These are phyloP conservation scores for Hypsopygia costalis DNA, from an alignment of 2,888 invertebrate genomes.

Conservation along the genomic window DNA sequence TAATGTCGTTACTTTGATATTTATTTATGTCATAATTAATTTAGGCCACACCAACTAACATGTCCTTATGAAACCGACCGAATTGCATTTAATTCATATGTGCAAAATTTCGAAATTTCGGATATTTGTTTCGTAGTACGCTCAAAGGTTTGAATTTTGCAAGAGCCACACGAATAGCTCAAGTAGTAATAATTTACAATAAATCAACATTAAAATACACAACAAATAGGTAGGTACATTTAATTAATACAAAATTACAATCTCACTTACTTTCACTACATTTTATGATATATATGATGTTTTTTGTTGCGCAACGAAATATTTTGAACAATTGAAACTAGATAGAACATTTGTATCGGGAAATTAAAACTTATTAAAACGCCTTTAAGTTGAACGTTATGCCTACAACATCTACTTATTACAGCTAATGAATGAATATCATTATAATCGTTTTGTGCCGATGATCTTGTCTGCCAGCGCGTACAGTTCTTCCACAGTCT, in stretches of 20 bases:
- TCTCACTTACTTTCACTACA: conserved; percentile 40
- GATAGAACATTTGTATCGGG: not conserved
- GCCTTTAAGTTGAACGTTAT: not conserved
- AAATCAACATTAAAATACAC: too few species aligned
- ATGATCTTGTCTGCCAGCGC: conserved; percentile 84
- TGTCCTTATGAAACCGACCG: too few species aligned
- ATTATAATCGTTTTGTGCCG: conserved; percentile 64
- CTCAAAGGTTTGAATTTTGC: too few species aligned
- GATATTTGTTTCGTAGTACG: too few species aligned
- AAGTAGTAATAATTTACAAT: too few species aligned
- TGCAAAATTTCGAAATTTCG: too few species aligned
- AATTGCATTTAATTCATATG: too few species aligned
- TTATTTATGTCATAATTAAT: too few species aligned
- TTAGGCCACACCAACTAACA: too few species aligned
- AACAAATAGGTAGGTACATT: too few species aligned
- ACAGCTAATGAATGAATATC: conserved; percentile 19
- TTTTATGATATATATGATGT: conserved; percentile 37
- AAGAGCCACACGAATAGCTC: too few species aligned
- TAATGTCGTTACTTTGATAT: too few species aligned
- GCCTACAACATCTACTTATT: conserved; percentile 22
- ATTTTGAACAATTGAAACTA: not conserved
- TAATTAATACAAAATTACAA: conserved; percentile 46
- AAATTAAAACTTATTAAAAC: not conserved
- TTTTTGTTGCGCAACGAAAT: conserved; percentile 13
- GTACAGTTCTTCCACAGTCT: conserved; percentile 86